These are phyloP conservation scores for Neoarius graeffei DNA, from an alignment of 2,113 vertebrate species.

Conservation along the genomic window DNA sequence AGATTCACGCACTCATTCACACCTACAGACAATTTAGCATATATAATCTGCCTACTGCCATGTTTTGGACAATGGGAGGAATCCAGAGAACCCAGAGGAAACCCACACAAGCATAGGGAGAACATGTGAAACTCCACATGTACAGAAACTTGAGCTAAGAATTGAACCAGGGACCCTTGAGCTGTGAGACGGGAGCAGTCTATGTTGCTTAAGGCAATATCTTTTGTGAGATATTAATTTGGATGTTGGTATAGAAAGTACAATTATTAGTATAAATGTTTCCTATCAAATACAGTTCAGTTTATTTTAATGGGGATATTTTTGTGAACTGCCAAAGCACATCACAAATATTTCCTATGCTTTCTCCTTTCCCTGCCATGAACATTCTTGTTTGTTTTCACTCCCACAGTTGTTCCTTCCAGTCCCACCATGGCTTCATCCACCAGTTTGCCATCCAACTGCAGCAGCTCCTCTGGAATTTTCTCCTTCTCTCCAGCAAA, in stretches of 20 bases:
- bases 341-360: background rate
- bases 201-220: background rate
- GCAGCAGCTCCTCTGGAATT: conserved; percentile 95
- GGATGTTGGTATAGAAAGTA: background rate
- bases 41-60: background rate
- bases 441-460: conserved; percentile 96
- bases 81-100: background rate
- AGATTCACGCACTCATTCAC: background rate
- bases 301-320: background rate
- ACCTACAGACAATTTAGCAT: background rate
- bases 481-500: conserved; percentile 99
- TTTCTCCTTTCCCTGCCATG: background rate
- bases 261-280: background rate
- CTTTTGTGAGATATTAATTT: background rate
- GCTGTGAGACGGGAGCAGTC: background rate
- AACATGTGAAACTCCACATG: too few species aligned
- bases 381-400: background rate
- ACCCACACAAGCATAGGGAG: background rate
- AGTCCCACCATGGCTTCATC: conserved; percentile 98
- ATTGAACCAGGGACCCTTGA: background rate
- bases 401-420: conserved; percentile 87
- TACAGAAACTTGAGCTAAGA: background rate
- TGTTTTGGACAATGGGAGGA: background rate
- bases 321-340: background rate
- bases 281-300: background rate